Percentiles rank a stretch among this genome's conserved stretches.
Conservation (phyloP, 2,888 invertebrate species). For the Margaritifera margaritifera region DNA sequence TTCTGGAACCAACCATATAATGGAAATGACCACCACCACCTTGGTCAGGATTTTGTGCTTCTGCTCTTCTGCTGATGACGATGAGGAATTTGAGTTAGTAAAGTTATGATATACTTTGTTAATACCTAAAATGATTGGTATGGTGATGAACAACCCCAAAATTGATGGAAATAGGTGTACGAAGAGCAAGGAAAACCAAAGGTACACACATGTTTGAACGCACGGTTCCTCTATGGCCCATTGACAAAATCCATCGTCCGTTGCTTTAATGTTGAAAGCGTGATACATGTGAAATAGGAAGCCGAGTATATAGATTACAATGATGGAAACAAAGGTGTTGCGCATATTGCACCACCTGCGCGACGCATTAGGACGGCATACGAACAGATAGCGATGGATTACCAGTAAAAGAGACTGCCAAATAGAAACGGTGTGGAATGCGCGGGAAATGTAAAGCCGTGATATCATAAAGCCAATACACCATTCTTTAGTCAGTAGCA, state of each 20-base stretch:
- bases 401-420: constrained; percentile 43
- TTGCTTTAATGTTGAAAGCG: constrained; percentile 27
- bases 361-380: constrained; percentile 33
- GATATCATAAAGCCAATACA: constrained; percentile 28
- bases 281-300: constrained; percentile 38
- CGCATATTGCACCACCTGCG: constrained; percentile 27
- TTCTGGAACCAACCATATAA: constrained; percentile 34
- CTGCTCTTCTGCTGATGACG: neutral
- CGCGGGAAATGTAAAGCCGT: constrained; percentile 28
- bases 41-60: constrained; percentile 17
- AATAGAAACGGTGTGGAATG: constrained; percentile 46
- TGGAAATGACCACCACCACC: constrained; percentile 24
- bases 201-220: constrained; percentile 28
- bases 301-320: constrained; percentile 29
- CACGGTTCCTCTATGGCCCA: constrained; percentile 30
- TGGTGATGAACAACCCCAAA: constrained; percentile 11
- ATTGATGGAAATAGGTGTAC: constrained; percentile 23
- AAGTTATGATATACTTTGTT: neutral
- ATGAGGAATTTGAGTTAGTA: neutral
- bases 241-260: constrained; percentile 18
- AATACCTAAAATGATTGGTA: constrained; percentile 12
- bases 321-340: constrained; percentile 28
- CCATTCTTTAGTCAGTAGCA: constrained; percentile 26
- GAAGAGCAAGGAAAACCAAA: constrained; percentile 28
- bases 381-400: constrained; percentile 34